Evolutionary conservation across 2,113 vertebrate species (phyloP), one percentile per base, ranked within the genome.

Genomic region (Apaloderma vittatum): DNA sequence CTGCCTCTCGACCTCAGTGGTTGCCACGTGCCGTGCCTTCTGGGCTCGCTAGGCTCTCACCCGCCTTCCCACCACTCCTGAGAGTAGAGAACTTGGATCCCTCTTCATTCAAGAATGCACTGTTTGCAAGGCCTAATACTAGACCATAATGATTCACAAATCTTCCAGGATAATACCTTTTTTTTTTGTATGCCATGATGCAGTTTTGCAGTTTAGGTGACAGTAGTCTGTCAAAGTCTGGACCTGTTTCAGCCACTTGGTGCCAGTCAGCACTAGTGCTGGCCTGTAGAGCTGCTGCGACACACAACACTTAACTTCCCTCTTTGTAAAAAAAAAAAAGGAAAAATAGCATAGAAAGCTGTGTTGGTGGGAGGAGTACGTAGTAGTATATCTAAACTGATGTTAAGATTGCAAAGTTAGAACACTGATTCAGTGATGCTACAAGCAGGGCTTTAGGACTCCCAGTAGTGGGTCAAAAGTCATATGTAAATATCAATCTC

Each of bases 1-100:
- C 7, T 77, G 30, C 15, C 14, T 80, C 29, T 65, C 0, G 0
- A 0, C 40, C 57, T 78, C 66, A 26, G 65, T 34, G 51, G 2
- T 57, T 72, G 22, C 37, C 13, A 1, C 22, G 9, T 6, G 15
- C 43, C n/a, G 36, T 37, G 29, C 16, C 26, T 1, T 14, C 51
- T 62, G 90, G 18, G 15, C 55, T 76, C 12, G 13, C n/a, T 58
- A 86, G 63, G n/a, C n/a, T 77, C 21, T 19, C 1, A 1, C 15
- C 12, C 85, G 15, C 11, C 11, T 78, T 74, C 22, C 19, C 2
- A 1, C 49, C 3, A 1, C 43, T 71, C 19, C 19, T 36, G 18
- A 70, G 40, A 57, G 17, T 4, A 4, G 30, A 85, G 11, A 12
- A 51, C 24, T 57, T 66, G 27, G 36, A 46, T 72, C 18, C 3